phyloP scores from a whole-genome alignment of 2,888 invertebrate genomes.

The Trichacis sp. region DNA sequence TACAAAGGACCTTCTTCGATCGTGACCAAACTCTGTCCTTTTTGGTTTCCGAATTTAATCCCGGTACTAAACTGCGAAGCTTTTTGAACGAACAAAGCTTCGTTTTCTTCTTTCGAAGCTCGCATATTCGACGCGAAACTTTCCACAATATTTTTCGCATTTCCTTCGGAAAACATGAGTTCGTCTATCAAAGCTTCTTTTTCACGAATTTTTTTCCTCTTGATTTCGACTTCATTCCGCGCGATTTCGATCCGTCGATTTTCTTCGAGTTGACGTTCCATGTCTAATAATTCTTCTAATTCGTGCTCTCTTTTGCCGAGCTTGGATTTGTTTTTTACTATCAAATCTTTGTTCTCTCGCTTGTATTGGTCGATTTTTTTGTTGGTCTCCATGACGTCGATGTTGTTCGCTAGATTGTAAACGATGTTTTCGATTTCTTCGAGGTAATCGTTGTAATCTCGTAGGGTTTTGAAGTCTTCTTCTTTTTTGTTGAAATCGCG shows the following conservation, averaged over 20 bases:
- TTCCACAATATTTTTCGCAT: constrained; percentile 88
- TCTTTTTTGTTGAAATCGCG: constrained; percentile 95
- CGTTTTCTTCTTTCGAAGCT: constrained; percentile 76
- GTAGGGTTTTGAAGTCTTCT: constrained; percentile 87
- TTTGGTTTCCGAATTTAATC: constrained; percentile 81
- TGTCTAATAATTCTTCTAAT: constrained; percentile 85
- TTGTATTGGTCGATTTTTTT: constrained; percentile 92
- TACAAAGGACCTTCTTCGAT: constrained; percentile 84
- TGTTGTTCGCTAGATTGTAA: constrained; percentile 89
- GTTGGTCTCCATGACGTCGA: constrained; percentile 89
- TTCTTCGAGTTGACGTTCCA: constrained; percentile 84
- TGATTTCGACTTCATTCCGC: constrained; percentile 74
- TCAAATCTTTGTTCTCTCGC: constrained; percentile 87
- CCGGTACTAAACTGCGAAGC: constrained; percentile 87
- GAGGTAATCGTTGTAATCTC: constrained; percentile 95
- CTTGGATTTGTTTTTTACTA: constrained; percentile 83
- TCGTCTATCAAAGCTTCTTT: constrained; percentile 96
- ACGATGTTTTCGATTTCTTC: constrained; percentile 95
- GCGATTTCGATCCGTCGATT: constrained; percentile 78
- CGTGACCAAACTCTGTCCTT: constrained; percentile 75
- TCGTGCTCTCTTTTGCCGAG: constrained; percentile 86
- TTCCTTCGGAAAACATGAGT: constrained; percentile 90
- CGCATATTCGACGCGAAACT: constrained; percentile 81
- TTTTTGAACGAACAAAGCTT: constrained; percentile 70
- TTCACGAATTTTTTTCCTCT: constrained; percentile 85